Conservation (phyloP, 2,113 vertebrate genomes). For the Alexandromys fortis region DNA sequence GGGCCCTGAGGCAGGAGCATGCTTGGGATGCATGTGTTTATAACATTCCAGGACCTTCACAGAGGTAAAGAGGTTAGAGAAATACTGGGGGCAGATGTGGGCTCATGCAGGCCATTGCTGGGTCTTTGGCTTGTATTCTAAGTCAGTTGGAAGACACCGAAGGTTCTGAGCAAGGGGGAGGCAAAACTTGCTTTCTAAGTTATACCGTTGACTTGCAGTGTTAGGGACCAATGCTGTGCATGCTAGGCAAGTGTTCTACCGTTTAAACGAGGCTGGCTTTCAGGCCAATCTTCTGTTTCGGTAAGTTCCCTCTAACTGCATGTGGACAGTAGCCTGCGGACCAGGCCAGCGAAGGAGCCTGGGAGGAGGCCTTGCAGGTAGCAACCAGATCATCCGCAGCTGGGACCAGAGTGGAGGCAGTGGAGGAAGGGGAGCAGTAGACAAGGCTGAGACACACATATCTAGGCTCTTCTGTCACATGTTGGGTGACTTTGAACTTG, state of each 20-base stretch:
- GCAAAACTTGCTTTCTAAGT: not conserved
- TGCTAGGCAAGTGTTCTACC: not conserved
- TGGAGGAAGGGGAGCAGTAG: not conserved
- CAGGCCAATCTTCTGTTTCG: not conserved
- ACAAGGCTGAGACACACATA: not conserved
- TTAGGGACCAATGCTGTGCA: not conserved
- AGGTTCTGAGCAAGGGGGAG: not conserved
- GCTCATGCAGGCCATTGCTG: not conserved
- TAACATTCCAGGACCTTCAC: not conserved
- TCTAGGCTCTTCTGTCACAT: not conserved
- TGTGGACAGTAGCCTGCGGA: not conserved
- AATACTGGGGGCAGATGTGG: not conserved
- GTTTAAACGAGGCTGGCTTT: not conserved
- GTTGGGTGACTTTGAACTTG: too few relatives aligned
- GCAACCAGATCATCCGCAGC: not conserved
- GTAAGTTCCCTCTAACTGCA: slow-evolving; percentile 1
- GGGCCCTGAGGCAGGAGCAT: not conserved
- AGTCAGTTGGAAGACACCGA: not conserved
- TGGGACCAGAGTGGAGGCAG: not conserved
- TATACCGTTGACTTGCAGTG: not conserved
- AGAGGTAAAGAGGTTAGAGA: not conserved
- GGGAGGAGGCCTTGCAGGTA: not conserved
- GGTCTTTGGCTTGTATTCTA: not conserved
- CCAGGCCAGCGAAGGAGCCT: not conserved
- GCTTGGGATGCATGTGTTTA: not conserved